A percentile compares a stretch with the other conserved stretches of the same genome.
These are phyloP conservation scores for Phoxinus dragarum DNA, from an alignment of 2,797 vertebrate species.

Conservation along the genomic window DNA sequence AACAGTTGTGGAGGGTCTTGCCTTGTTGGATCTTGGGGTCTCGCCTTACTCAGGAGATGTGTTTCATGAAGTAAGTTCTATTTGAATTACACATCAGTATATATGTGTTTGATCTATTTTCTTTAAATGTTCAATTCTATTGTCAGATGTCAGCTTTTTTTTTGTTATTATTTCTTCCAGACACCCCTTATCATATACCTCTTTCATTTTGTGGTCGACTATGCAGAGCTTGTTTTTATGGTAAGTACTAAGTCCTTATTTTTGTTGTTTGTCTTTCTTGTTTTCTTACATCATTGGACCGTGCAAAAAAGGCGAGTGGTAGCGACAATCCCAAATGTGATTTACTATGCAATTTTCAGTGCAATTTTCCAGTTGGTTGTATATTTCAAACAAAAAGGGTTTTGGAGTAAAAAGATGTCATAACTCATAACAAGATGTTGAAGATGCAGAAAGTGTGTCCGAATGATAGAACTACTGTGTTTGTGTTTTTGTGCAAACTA, in stretches of 20 bases:
- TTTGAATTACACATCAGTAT: neutral
- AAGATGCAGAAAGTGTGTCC: slow-evolving; percentile 25
- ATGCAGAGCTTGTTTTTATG: slow-evolving; percentile 95
- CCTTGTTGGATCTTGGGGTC: slow-evolving; percentile 93
- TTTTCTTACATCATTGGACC: neutral
- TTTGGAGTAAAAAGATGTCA: neutral
- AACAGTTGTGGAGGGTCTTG: slow-evolving; percentile 94
- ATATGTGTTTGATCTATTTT: neutral
- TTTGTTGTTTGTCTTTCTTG: neutral
- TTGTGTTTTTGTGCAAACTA: neutral
- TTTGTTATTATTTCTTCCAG: slow-evolving; percentile 69
- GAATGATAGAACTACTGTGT: neutral
- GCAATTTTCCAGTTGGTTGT: neutral
- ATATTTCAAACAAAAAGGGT: neutral
- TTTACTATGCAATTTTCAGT: neutral
- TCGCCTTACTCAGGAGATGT: slow-evolving; percentile 96
- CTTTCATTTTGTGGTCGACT: slow-evolving; percentile 96
- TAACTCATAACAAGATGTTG: neutral
- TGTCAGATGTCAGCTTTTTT: neutral
- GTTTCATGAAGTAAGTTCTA: slow-evolving; percentile 91
- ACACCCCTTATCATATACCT: slow-evolving; percentile 97
- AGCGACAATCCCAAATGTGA: neutral
- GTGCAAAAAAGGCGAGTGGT: neutral
- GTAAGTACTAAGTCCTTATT: slow-evolving; percentile 76
- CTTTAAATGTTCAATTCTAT: neutral